phyloP scores from a whole-genome alignment of 1,140 invertebrate species.

The Euwallacea similis region DNA sequence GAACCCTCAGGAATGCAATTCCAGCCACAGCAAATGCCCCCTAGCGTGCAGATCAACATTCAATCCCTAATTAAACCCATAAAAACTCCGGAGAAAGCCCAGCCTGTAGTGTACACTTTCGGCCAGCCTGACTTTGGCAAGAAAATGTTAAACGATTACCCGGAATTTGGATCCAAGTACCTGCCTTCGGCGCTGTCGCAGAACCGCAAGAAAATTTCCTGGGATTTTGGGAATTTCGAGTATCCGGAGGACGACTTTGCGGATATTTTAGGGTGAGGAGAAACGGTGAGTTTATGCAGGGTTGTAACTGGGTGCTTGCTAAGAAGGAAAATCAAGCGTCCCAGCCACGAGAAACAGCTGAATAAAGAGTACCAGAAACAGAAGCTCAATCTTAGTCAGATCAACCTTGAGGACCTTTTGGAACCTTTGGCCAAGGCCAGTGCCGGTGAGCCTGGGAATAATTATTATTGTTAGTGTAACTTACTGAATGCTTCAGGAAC shows the following conservation, averaged over 20 bases:
- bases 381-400: conserved; percentile 57
- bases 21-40: conserved; percentile 37
- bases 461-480: background rate
- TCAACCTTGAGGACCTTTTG: conserved; percentile 52
- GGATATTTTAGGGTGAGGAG: conserved; percentile 61
- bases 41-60: conserved; percentile 48
- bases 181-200: conserved; percentile 25
- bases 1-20: conserved; percentile 17
- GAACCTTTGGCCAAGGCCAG: conserved; percentile 54
- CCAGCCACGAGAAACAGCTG: conserved; percentile 44
- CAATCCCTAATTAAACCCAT: conserved; percentile 50
- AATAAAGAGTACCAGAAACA: conserved; percentile 52
- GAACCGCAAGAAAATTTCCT: conserved; percentile 48
- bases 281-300: background rate
- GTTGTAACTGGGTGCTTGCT: background rate
- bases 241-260: conserved; percentile 62
- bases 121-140: conserved; percentile 51
- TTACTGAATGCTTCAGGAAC: conserved; percentile 52
- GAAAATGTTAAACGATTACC: conserved; percentile 42
- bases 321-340: conserved; percentile 51
- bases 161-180: conserved; percentile 35
- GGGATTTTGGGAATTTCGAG: conserved; percentile 46
- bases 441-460: conserved; percentile 31
- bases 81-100: conserved; percentile 43
- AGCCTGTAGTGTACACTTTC: conserved; percentile 53